A percentile compares a stretch with the other conserved stretches of the same genome.
These are phyloP conservation scores for Leucophenga maculata DNA, from an alignment of 2,888 invertebrate species.

Conservation along the genomic window DNA sequence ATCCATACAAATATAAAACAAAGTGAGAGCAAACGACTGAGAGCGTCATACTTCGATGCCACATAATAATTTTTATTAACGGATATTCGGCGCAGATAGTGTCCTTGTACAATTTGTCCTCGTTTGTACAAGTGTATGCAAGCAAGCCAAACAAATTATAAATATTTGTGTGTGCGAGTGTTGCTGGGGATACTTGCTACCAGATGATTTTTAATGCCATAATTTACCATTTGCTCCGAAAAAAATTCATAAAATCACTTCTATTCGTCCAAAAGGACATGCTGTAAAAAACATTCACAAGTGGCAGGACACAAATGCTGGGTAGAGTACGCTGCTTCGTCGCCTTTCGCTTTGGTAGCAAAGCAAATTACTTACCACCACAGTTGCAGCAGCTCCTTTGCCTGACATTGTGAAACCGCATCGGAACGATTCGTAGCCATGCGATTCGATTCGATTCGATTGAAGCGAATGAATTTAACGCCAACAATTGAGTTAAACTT, in stretches of 20 bases:
- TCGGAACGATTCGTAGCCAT: background rate
- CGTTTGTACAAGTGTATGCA: conserved; percentile 19
- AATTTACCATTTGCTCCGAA: background rate
- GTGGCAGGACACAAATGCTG: background rate
- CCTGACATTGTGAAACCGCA: conserved; percentile 1
- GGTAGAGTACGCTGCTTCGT: background rate
- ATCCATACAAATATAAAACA: conserved; percentile 3
- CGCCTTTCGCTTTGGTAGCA: background rate
- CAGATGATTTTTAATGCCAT: conserved; percentile 13
- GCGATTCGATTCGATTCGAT: background rate
- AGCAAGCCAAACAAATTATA: background rate
- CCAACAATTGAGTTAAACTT: conserved; percentile 17
- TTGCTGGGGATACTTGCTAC: background rate
- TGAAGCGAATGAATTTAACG: conserved; percentile 18
- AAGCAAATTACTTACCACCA: too few species aligned
- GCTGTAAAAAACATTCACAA: background rate
- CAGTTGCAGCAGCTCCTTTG: background rate
- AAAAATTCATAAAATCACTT: background rate
- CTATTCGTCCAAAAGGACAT: background rate
- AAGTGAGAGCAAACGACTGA: background rate
- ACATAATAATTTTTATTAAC: conserved; percentile 28
- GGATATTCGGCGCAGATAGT: conserved; percentile 50
- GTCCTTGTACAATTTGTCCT: conserved; percentile 42
- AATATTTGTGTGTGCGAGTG: background rate
- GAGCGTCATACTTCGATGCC: conserved; percentile 5